These are phyloP conservation scores for Galaxea fascicularis DNA, from an alignment of 92 coral and sea anemone genomes.

Conservation along the genomic window DNA sequence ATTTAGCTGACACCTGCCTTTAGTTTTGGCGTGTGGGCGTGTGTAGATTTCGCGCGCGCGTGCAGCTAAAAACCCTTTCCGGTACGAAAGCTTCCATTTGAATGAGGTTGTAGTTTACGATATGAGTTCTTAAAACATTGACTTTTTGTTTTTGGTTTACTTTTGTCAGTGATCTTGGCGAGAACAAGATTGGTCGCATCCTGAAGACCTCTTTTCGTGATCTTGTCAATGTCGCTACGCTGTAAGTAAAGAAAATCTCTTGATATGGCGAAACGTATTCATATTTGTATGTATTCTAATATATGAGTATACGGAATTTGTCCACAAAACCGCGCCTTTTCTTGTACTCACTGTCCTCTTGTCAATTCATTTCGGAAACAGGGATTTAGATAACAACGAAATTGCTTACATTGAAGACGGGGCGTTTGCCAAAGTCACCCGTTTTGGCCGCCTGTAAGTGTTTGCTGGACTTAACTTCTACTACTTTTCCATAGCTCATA, in stretches of 20 bases:
- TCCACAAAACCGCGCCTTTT: neutral
- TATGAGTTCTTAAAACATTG: no score
- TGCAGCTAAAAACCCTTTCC: no score
- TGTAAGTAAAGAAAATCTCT: constrained; percentile 64
- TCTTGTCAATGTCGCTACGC: constrained; percentile 51
- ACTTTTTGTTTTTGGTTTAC: neutral
- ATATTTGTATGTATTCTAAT: no score
- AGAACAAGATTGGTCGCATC: constrained; percentile 86
- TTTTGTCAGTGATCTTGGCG: constrained; percentile 65
- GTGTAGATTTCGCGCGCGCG: no score
- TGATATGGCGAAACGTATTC: no score
- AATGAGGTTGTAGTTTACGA: no score
- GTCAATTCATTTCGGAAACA: neutral
- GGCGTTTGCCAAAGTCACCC: constrained; percentile 60
- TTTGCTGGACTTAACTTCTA: no score
- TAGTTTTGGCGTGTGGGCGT: no score
- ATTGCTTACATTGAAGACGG: constrained; percentile 92
- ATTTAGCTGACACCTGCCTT: no score
- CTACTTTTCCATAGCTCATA: no score
- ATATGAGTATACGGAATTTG: neutral
- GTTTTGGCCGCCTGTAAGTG: constrained; percentile 68
- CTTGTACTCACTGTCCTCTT: no score
- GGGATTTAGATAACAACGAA: constrained; percentile 73
- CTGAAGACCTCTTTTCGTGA: constrained; percentile 83
- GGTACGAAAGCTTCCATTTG: no score